phyloP scores from a whole-genome alignment of 2,888 invertebrate species.

The Trisateles emortualis region DNA sequence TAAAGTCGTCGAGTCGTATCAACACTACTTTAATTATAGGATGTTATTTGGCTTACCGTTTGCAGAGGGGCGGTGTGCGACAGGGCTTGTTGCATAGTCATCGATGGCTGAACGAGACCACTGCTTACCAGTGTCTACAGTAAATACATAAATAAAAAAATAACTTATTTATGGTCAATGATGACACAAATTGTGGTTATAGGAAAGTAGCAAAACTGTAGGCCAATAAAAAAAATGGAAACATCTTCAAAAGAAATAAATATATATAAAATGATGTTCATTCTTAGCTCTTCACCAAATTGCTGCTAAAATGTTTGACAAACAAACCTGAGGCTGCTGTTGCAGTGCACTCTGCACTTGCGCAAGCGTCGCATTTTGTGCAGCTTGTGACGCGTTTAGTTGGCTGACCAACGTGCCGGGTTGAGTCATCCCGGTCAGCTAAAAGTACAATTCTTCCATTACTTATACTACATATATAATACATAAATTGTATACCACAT shows the following conservation, averaged over 20 bases:
- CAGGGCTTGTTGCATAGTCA: slow-evolving; percentile 70
- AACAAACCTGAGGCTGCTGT: slow-evolving; percentile 66
- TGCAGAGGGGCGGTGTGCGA: slow-evolving; percentile 68
- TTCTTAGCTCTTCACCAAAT: too few relatives aligned
- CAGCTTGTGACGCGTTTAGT: slow-evolving; percentile 57
- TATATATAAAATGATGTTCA: too few relatives aligned
- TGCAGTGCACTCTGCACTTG: slow-evolving; percentile 66
- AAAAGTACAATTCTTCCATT: slow-evolving; percentile 22
- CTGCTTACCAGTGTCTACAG: slow-evolving; percentile 68
- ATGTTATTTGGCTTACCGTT: slow-evolving; percentile 55
- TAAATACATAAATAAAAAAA: neutral
- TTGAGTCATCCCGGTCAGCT: slow-evolving; percentile 84
- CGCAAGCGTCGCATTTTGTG: slow-evolving; percentile 55
- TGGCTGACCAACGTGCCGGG: slow-evolving; percentile 77
- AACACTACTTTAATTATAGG: slow-evolving; percentile 1
- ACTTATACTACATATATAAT: too few relatives aligned
- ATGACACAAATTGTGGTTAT: too few relatives aligned
- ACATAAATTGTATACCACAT: too few relatives aligned
- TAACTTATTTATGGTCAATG: too few relatives aligned
- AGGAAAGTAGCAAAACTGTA: too few relatives aligned
- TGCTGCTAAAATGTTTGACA: neutral
- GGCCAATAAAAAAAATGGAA: too few relatives aligned
- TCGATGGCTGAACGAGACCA: slow-evolving; percentile 75
- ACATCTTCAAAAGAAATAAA: too few relatives aligned
- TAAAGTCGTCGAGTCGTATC: slow-evolving; percentile 5